These are phyloP conservation scores for Numida meleagris DNA, from an alignment of 2,113 vertebrate genomes.

Conservation along the genomic window DNA sequence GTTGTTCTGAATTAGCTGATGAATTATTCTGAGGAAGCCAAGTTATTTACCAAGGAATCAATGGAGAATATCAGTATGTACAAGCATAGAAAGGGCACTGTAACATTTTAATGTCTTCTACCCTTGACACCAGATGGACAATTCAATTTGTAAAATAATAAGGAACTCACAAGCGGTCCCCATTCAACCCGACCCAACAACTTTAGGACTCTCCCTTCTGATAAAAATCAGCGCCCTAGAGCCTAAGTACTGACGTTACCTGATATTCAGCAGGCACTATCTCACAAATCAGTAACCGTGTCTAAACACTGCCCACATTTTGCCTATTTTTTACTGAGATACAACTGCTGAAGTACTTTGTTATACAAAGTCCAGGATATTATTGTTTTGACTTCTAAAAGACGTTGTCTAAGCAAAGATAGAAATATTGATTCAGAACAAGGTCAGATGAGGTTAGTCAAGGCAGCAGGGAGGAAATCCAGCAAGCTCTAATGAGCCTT, in stretches of 20 bases:
- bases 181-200: background rate
- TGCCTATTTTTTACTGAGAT: background rate
- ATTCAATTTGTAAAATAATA: background rate
- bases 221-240: background rate
- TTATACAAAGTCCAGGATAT: background rate
- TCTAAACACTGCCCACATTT: background rate
- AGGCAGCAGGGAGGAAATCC: background rate
- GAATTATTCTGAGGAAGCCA: constrained; percentile 21
- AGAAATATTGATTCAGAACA: background rate
- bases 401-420: background rate
- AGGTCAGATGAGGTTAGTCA: background rate
- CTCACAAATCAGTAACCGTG: background rate
- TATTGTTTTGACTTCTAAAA: constrained; percentile 7
- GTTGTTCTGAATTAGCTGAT: background rate
- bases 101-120: background rate
- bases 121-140: background rate
- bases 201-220: background rate
- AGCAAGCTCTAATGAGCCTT: background rate
- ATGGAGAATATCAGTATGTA: background rate
- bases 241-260: background rate
- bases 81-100: background rate
- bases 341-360: background rate
- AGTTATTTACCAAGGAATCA: background rate
- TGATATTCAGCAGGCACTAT: background rate
- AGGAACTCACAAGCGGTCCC: background rate